Evolutionary conservation across 2,113 vertebrate species (phyloP), one percentile per base, ranked within the genome.

Genomic region (Pteronura brasiliensis): DNA sequence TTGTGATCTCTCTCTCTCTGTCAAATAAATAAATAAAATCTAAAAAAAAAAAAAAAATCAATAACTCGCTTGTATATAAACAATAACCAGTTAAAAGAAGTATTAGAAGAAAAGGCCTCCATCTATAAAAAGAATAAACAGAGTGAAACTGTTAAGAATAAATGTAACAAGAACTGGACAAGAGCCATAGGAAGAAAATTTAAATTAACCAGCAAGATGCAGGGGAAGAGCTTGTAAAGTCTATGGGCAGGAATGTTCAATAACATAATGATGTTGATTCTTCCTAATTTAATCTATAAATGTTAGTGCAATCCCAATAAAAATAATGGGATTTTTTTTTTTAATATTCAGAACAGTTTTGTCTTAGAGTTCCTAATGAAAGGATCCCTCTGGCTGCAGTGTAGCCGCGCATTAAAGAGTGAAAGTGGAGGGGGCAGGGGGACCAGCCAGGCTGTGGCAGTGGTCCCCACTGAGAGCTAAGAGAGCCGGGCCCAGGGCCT

Each of bases 251-350:
- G 39, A 93, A 74, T 67, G 71, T 49, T 74, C 81, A 39, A 63
- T 17, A 77, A n/a, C 3, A 7, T 12, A 25, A 69, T 4, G 2
- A 81, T 88, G 57, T 63, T 14, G 27, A 10, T 59, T 52, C 44
- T 96, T 95, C 85, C 77, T 31, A 63, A 61, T 67, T 57, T 61
- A 91, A 85, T 61, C 89, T 91, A 39, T 63, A 96, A 74, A 79
- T 0, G 0, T 14, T 36, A 69, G 47, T 13, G 34, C n/a, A 61
- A 95, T 31, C 49, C 85, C 77, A 69, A 87, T 67, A 79, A 95
- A 97, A 97, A 69, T 47, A 92, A 77, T 6, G 31, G 12, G 6
- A 31, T 79, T 55, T 52, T 63, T 13, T n/a, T 42, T 18, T 63
- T 13, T 7, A 57, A 52, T 52, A 74, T 36, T 76, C 23, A 82